A percentile compares a stretch with the other conserved stretches of the same genome.
Conservation (phyloP, 2,113 vertebrate species). For the Pseudopipra pipra region DNA sequence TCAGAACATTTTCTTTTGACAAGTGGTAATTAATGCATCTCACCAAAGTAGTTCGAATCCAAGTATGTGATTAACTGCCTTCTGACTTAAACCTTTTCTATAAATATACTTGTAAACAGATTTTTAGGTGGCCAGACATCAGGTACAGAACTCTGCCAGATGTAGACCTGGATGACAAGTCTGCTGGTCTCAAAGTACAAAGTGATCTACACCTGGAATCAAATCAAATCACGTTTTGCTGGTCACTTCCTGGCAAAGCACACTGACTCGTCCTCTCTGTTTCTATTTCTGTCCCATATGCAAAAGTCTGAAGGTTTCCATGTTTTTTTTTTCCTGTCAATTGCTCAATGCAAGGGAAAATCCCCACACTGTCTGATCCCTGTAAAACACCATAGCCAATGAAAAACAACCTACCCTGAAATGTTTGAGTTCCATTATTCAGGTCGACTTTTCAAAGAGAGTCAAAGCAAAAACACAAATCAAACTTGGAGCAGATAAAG, state of each 20-base stretch:
- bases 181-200: not conserved
- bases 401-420: not conserved
- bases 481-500: slow-evolving; percentile 15
- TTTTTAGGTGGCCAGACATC: not conserved
- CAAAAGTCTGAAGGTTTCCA: not conserved
- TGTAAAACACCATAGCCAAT: not conserved
- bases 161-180: not conserved
- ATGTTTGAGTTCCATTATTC: not conserved
- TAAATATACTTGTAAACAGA: not conserved
- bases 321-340: not conserved
- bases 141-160: not conserved
- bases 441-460: not conserved
- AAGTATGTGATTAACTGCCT: not conserved
- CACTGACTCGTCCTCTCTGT: not conserved
- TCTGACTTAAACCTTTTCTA: not conserved
- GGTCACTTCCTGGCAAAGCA: not conserved
- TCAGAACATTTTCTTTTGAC: slow-evolving; percentile 18
- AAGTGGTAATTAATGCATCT: slow-evolving; percentile 26
- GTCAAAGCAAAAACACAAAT: not conserved
- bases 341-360: not conserved
- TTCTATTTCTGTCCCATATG: not conserved
- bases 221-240: not conserved
- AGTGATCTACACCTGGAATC: not conserved
- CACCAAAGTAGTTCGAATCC: not conserved
- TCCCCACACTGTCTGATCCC: not conserved